Evolutionary conservation across 2,113 vertebrate genomes (phyloP).

Genomic region (Poicephalus meyeri): DNA sequence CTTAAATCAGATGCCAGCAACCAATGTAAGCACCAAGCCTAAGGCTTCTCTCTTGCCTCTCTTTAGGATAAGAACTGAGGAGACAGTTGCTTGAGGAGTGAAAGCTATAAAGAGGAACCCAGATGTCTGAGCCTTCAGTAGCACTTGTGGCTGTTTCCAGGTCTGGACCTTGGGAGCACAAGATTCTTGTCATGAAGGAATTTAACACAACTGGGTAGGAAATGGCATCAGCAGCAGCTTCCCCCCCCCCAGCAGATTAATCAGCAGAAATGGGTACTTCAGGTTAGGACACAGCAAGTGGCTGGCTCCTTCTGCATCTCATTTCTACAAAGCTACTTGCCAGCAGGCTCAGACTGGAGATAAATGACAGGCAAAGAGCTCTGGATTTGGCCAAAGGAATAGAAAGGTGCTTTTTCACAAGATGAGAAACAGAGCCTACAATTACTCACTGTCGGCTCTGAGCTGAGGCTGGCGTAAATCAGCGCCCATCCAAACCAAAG

Average conservation of each 20-base stretch:
- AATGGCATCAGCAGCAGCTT: background rate
- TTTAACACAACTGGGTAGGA: background rate
- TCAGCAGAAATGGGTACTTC: background rate
- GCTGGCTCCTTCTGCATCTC: background rate
- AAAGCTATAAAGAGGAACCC: background rate
- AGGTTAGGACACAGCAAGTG: background rate
- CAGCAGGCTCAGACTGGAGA: background rate
- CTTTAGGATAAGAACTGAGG: background rate
- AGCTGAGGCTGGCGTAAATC: background rate
- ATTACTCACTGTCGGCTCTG: background rate
- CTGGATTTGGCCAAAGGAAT: background rate
- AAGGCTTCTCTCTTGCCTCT: background rate
- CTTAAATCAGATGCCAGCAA: background rate
- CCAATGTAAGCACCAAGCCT: background rate
- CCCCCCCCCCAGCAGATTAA: accelerated
- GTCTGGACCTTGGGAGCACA: background rate
- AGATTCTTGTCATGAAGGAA: too few relatives aligned
- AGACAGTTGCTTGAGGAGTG: background rate
- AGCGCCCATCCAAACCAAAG: background rate
- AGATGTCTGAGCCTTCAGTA: background rate
- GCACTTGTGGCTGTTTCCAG: background rate
- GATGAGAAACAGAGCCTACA: background rate
- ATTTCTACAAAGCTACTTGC: background rate
- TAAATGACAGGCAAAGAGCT: background rate
- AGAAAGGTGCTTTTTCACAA: background rate